Conservation (phyloP, 2,113 vertebrate genomes). For the Brachypteracias leptosomus region DNA sequence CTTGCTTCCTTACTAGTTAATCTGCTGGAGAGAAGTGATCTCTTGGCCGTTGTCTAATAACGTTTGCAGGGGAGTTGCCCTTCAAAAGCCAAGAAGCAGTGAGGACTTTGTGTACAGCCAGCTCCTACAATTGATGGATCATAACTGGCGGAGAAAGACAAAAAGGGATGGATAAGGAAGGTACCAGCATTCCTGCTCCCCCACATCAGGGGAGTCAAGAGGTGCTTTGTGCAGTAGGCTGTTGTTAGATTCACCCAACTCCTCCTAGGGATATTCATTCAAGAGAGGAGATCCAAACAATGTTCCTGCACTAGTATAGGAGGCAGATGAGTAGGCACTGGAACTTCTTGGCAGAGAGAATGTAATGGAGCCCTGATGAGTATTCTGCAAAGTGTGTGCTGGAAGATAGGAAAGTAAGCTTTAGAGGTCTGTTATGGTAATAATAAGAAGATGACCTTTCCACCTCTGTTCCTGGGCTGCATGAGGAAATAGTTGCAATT, state of each 20-base stretch:
- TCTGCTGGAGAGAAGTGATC: neutral
- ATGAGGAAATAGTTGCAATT: neutral
- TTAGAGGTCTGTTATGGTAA: neutral
- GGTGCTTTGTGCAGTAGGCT: neutral
- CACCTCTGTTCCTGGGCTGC: neutral
- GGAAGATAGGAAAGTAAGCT: neutral
- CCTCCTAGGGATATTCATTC: neutral
- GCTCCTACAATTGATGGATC: neutral
- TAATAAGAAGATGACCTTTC: neutral
- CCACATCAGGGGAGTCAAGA: too few relatives aligned
- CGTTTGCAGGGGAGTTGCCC: neutral
- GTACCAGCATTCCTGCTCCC: neutral
- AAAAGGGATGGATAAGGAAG: neutral
- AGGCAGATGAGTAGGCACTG: neutral
- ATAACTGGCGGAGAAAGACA: neutral
- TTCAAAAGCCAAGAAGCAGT: neutral
- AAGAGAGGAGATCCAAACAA: neutral
- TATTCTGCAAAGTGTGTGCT: neutral
- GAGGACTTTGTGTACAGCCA: neutral
- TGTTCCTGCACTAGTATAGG: neutral
- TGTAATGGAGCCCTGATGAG: accelerated
- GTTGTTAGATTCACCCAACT: neutral
- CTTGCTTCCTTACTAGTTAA: neutral
- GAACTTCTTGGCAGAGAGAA: neutral
- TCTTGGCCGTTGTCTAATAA: neutral